phyloP scores from a whole-genome alignment of 2,113 vertebrate species.

The Rissa tridactyla region DNA sequence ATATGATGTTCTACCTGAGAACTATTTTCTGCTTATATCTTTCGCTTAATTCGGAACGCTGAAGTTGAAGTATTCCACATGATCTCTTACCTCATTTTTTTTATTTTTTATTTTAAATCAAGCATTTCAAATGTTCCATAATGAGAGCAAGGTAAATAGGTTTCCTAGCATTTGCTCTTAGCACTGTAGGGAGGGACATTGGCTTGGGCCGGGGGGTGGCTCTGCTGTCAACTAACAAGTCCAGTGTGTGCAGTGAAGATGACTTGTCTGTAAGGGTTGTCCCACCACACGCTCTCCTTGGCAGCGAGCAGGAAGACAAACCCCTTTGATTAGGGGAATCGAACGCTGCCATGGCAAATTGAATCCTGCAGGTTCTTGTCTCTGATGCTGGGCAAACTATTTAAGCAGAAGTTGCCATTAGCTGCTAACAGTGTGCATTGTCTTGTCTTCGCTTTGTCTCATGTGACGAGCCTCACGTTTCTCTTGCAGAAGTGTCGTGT shows the following conservation, averaged over 20 bases:
- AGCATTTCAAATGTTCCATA: background rate
- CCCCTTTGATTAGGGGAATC: background rate
- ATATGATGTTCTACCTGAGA: background rate
- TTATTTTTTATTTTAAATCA: background rate
- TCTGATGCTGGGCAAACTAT: background rate
- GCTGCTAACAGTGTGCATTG: background rate
- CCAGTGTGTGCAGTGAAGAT: background rate
- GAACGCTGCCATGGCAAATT: background rate
- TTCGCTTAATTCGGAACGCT: background rate
- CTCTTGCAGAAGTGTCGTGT: background rate
- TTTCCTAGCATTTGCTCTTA: background rate
- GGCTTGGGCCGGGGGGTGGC: background rate
- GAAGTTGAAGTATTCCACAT: background rate
- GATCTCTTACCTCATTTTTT: background rate
- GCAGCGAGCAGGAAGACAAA: background rate
- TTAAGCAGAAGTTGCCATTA: background rate
- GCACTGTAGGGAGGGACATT: accelerated
- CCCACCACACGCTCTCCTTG: background rate
- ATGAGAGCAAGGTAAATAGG: background rate
- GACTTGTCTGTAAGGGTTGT: background rate
- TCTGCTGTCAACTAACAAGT: background rate
- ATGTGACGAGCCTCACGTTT: background rate
- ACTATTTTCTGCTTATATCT: background rate
- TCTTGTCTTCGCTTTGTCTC: background rate
- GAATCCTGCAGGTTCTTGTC: background rate